Evolutionary conservation across 2,797 vertebrate species (phyloP).

Genomic region (Poeciliopsis presidionis): DNA sequence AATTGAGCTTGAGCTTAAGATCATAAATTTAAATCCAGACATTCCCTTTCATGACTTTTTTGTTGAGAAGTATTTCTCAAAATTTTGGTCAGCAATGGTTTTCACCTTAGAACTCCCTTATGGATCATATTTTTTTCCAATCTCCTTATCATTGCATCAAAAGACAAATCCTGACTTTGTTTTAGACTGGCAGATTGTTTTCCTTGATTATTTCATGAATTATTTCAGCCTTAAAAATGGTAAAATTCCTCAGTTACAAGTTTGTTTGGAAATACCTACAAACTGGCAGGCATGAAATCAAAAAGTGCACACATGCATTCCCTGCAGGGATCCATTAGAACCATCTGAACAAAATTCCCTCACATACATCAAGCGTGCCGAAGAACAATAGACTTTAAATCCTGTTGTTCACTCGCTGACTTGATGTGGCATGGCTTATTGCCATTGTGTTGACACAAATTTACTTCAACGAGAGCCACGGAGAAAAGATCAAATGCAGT

Average conservation of each 20-base stretch:
- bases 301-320: conserved; percentile 58
- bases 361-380: conserved; percentile 67
- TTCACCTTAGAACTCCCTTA: background rate
- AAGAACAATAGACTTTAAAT: conserved; percentile 73
- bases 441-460: conserved; percentile 62
- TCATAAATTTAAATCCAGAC: background rate
- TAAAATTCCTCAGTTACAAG: conserved; percentile 32
- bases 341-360: conserved; percentile 67
- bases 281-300: conserved; percentile 62
- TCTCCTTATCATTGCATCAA: background rate
- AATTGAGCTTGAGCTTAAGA: background rate
- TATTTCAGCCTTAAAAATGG: conserved; percentile 33
- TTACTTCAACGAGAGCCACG: conserved; percentile 53
- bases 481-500: conserved; percentile 59
- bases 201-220: background rate
- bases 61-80: background rate
- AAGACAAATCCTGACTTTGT: background rate
- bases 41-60: background rate
- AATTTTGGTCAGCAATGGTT: background rate
- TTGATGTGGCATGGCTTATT: conserved; percentile 63
- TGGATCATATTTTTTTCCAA: background rate
- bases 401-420: conserved; percentile 69
- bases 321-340: conserved; percentile 65
- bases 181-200: background rate
- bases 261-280: conserved; percentile 48